Conservation (phyloP, 2,113 vertebrate genomes). For the Sprattus sprattus region DNA sequence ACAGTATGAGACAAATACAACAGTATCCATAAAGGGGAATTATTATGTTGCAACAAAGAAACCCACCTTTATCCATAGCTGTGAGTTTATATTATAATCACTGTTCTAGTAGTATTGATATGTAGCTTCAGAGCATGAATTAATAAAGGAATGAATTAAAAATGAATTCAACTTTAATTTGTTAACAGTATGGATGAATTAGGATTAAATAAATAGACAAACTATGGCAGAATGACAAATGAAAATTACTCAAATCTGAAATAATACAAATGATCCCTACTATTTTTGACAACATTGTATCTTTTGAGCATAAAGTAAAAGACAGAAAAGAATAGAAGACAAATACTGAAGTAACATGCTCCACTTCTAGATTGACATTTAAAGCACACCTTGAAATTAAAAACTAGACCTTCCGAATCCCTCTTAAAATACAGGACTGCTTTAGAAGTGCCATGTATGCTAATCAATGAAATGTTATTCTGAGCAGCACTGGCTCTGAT, state of each 20-base stretch:
- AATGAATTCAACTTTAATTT: neutral
- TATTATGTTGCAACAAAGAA: neutral
- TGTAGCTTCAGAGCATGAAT: neutral
- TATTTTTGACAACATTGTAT: neutral
- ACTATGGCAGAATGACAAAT: neutral
- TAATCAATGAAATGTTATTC: constrained; percentile 11
- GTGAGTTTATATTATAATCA: neutral
- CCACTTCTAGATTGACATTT: neutral
- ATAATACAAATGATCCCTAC: neutral
- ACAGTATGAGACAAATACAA: neutral
- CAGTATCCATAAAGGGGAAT: neutral
- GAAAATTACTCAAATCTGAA: neutral
- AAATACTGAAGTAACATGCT: neutral
- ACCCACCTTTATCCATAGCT: neutral
- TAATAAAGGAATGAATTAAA: neutral
- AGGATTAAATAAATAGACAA: neutral
- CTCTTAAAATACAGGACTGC: neutral
- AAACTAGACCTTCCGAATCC: neutral
- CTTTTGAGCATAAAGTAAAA: neutral
- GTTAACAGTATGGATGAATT: neutral
- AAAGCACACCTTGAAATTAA: neutral
- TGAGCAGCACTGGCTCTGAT: neutral
- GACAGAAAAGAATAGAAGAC: neutral
- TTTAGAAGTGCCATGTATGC: constrained; percentile 8
- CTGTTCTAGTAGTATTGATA: neutral